Evolutionary conservation across 2,888 invertebrate species (phyloP).

Genomic region (Lymantria dispar): DNA sequence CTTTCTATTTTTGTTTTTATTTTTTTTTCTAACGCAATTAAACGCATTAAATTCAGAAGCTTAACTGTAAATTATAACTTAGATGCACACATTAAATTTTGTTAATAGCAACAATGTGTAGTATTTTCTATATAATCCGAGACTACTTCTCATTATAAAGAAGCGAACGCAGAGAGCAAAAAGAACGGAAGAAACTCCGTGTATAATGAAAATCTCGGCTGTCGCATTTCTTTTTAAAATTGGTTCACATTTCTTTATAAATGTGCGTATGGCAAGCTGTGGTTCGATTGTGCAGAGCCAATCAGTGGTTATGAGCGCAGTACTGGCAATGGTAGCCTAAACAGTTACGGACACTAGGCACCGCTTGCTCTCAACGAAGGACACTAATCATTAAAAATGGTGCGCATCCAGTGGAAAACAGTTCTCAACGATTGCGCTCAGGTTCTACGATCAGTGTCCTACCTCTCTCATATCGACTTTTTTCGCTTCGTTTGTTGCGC

Average conservation of each 20-base stretch:
- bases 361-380: conserved; percentile 21
- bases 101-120: too few relatives aligned
- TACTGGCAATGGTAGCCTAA: conserved; percentile 22
- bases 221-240: conserved; percentile 69
- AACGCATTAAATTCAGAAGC: too few relatives aligned
- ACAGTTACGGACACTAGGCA: conserved; percentile 11
- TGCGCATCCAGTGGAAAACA: conserved; percentile 69
- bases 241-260: conserved; percentile 67
- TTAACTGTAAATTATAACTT: too few relatives aligned
- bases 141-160: conserved; percentile 39
- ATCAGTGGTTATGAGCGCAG: conserved; percentile 67
- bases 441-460: conserved; percentile 68
- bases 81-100: too few relatives aligned
- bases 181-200: conserved; percentile 38
- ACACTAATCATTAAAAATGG: conserved; percentile 69
- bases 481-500: conserved; percentile 76
- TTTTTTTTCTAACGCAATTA: too few relatives aligned
- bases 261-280: conserved; percentile 58
- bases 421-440: conserved; percentile 73
- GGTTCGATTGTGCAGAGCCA: conserved; percentile 61
- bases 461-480: conserved; percentile 73
- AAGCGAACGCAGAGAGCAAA: conserved; percentile 39
- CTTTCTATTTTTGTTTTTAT: too few relatives aligned
- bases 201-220: conserved; percentile 66
- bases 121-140: conserved; percentile 1